Percentiles rank a stretch among this genome's conserved stretches.
phyloP scores from a whole-genome alignment of 37 sponge, comb jelly and placozoan genomes.

The Mnemiopsis leidyi region DNA sequence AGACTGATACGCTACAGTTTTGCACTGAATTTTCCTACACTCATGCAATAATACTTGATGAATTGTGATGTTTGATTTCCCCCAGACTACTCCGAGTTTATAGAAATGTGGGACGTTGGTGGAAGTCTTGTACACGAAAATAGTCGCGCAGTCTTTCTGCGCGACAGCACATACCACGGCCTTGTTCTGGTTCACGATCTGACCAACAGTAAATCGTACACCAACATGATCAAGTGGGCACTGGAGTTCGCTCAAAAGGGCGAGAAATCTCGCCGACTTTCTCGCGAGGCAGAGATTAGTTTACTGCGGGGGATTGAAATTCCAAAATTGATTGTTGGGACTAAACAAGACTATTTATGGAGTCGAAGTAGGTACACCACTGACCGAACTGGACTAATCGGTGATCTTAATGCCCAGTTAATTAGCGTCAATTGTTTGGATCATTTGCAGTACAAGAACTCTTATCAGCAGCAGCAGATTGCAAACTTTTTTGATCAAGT shows the following conservation, averaged over 20 bases:
- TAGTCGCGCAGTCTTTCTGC: constrained; percentile 82
- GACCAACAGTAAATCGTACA: constrained; percentile 91
- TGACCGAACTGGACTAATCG: constrained; percentile 22
- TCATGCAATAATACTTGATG: too few relatives aligned
- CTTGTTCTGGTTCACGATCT: constrained; percentile 92
- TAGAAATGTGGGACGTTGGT: constrained; percentile 97
- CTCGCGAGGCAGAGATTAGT: constrained; percentile 1
- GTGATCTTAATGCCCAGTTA: constrained; percentile 12
- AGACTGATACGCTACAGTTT: too few relatives aligned
- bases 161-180: constrained; percentile 68
- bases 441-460: constrained; percentile 28
- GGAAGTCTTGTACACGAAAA: constrained; percentile 78
- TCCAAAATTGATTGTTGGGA: constrained; percentile 40
- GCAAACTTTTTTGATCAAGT: constrained; percentile 43
- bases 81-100: constrained; percentile 70
- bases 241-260: constrained; percentile 33
- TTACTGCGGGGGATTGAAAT: constrained; percentile 29
- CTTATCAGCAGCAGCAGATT: constrained; percentile 60
- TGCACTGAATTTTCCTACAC: too few relatives aligned
- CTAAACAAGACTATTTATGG: constrained; percentile 55
- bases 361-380: constrained; percentile 37
- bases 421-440: constrained; percentile 49
- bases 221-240: constrained; percentile 82
- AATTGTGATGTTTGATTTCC: constrained; percentile 8
- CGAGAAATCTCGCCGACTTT: neutral